Evolutionary conservation across 2,888 invertebrate species (phyloP).

Genomic region (Ethmia dodecea): DNA sequence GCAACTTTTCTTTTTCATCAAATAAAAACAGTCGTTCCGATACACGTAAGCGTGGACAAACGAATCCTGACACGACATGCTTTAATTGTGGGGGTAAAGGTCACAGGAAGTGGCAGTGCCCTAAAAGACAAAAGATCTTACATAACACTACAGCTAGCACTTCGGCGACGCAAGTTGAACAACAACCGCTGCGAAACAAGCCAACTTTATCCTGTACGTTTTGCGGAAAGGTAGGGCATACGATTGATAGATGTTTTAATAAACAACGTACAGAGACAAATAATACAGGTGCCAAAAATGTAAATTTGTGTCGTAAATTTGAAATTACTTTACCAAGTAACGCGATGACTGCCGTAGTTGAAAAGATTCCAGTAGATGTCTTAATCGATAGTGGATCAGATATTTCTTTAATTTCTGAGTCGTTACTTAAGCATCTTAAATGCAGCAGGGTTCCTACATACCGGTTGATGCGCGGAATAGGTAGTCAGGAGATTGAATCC

Average conservation of each 20-base stretch:
- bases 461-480: constrained; percentile 3
- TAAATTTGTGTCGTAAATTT: constrained; percentile 3
- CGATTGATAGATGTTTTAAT: not conserved
- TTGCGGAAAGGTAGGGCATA: not conserved
- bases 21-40: not conserved
- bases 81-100: not conserved
- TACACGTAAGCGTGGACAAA: not conserved
- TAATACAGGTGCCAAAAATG: constrained; percentile 7
- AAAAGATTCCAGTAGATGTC: constrained; percentile 18
- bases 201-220: not conserved
- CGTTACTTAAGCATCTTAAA: constrained; percentile 10
- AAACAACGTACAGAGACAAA: not conserved
- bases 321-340: constrained; percentile 7
- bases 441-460: constrained; percentile 12
- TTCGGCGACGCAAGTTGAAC: not conserved
- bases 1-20: not conserved
- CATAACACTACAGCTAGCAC: not conserved
- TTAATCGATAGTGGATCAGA: constrained; percentile 20
- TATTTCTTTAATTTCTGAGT: constrained; percentile 17
- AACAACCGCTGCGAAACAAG: not conserved
- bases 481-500: constrained; percentile 8
- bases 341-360: constrained; percentile 9
- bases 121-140: not conserved
- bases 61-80: not conserved
- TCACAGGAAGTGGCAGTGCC: not conserved